Conservation (phyloP, 2,888 invertebrate species). For the Aporophyla lueneburgensis region DNA sequence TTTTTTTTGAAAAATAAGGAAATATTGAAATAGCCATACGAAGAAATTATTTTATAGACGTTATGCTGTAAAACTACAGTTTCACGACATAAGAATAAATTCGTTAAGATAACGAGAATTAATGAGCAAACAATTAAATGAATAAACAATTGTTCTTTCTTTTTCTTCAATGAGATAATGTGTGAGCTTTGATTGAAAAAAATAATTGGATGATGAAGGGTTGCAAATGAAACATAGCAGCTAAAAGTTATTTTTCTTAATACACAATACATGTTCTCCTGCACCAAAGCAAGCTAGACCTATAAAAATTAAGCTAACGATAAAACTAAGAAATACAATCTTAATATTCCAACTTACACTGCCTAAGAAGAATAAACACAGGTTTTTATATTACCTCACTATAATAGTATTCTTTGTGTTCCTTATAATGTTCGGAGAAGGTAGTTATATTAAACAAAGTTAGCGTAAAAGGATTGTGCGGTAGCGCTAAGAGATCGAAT, state of each 20-base stretch:
- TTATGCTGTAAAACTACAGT: background rate
- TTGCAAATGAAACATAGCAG: background rate
- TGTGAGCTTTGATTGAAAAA: no score
- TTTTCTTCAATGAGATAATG: no score
- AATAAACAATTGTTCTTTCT: no score
- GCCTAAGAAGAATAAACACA: slow-evolving; percentile 22
- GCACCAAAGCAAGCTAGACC: background rate
- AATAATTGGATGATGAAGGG: background rate
- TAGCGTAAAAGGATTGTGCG: slow-evolving; percentile 78
- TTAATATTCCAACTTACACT: slow-evolving; percentile 15
- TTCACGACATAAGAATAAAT: no score
- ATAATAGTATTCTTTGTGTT: slow-evolving; percentile 33
- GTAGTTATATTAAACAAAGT: slow-evolving; percentile 77
- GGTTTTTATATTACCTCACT: slow-evolving; percentile 34
- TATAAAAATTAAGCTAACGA: background rate
- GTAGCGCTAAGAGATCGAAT: slow-evolving; percentile 76
- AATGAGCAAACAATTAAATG: no score
- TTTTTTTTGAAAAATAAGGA: no score
- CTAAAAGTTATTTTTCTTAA: background rate
- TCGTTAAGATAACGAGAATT: no score
- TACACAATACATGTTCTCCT: background rate
- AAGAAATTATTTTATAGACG: background rate
- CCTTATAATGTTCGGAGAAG: slow-evolving; percentile 35
- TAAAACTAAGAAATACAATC: slow-evolving; percentile 6
- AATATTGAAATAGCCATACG: no score